Base-by-base conservation (phyloP, 2,797 vertebrate species). In the Enteromius radiatus region DNA sequence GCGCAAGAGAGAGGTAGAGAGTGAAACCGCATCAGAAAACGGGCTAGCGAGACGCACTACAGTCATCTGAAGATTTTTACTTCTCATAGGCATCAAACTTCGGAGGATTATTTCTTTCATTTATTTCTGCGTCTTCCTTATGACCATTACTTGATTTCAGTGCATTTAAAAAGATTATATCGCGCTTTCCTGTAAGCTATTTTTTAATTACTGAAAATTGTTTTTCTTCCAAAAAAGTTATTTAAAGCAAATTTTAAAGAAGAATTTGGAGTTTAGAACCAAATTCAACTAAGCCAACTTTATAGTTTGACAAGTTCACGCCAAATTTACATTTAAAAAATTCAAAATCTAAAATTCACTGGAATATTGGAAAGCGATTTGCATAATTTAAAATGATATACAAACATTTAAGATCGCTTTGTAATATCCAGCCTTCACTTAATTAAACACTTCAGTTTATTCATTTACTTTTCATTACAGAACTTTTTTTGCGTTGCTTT, bases 21-120 rank as follows among this genome's bases (percentile, higher is more conserved):
- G 83, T 71, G 33, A 64, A 78, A 69, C 81, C 78, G 82, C 85
- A 86, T 84, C 84, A 88, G 84, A 88, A 87, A 78, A 83, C 84
- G 88, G 87, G 87, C 75, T 76, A 87, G 87, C 85, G 86, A 89
- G 86, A 86, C 85, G 82, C 74, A 86, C 86, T 87, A 65, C 82
- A 86, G 91, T 91, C 93, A 93, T 93, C 92, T 88, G 85, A 87
- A 88, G 87, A 89, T 86, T 87, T 85, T 88, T 84, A 82, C 83
- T 88, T 85, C 84, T 69, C 87, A 59, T 87, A 89, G 80, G 86
- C 89, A 75, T 84, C 86, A 82, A 84, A 76, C 86, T 80, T 78
- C 85, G 84, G 87, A 91, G 92, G 93, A 93, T 91, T 93, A 90
- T 87, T 17, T 78, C 73, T 85, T 86, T 85, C 49, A 78, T 71